Conservation (phyloP, 2,888 invertebrate genomes). For the Pyrrhosoma nymphula region DNA sequence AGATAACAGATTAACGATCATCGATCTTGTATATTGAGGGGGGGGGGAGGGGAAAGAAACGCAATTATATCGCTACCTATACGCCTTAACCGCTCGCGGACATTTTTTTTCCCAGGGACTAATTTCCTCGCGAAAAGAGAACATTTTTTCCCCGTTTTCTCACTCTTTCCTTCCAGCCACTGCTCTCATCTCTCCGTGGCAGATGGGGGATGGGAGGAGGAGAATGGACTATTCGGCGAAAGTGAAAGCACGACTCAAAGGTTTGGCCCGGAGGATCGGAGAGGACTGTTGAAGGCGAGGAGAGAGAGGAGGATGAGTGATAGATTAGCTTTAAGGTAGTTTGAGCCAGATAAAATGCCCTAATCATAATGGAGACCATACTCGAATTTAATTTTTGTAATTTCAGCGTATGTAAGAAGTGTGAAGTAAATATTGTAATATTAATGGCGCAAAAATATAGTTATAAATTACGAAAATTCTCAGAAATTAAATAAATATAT, state of each 20-base stretch:
- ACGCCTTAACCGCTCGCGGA: background rate
- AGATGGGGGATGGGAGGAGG: background rate
- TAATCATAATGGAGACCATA: no score
- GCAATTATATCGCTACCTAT: background rate
- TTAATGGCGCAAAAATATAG: no score
- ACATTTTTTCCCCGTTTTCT: background rate
- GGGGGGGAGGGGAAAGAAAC: background rate
- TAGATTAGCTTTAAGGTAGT: background rate
- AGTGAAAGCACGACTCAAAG: conserved; percentile 6
- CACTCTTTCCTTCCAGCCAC: background rate
- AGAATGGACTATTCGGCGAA: background rate
- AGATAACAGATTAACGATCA: background rate
- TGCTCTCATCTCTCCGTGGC: background rate
- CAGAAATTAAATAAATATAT: no score
- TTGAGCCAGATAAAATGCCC: background rate
- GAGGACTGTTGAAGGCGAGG: background rate
- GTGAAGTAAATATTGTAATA: no score
- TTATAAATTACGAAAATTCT: no score
- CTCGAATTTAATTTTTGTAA: no score
- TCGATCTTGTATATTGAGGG: background rate
- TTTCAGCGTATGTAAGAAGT: no score
- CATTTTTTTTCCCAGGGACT: background rate
- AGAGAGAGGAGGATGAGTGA: background rate
- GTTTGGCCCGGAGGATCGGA: background rate
- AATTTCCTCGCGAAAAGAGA: background rate